A percentile compares a stretch with the other conserved stretches of the same genome.
Conservation (phyloP, 1,140 invertebrate species). For the Probaryconus sp. region DNA sequence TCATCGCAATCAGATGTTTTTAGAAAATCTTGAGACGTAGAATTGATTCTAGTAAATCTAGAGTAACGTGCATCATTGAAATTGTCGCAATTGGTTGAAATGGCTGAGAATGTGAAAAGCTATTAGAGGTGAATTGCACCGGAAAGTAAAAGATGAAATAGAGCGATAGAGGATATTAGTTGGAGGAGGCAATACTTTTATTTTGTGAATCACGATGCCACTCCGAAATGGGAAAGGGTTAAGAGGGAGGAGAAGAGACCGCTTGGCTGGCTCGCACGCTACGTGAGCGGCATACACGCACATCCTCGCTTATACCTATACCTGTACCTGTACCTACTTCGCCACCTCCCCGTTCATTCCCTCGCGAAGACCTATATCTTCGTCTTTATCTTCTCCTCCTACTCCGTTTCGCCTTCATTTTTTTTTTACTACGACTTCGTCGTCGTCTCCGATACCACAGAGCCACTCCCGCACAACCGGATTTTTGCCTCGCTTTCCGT, state of each 20-base stretch:
- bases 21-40: too few species aligned
- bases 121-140: too few species aligned
- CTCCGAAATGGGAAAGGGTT: conserved; percentile 34
- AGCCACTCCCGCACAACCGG: conserved; percentile 55
- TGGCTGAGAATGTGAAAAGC: too few species aligned
- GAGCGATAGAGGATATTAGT: conserved; percentile 18
- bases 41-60: too few species aligned
- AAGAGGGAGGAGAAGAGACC: conserved; percentile 50
- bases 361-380: conserved; percentile 49
- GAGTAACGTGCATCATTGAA: too few species aligned
- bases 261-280: conserved; percentile 68
- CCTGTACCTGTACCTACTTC: too few species aligned
- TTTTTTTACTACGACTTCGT: conserved; percentile 48
- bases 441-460: conserved; percentile 48
- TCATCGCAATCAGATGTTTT: too few species aligned
- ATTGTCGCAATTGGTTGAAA: too few species aligned
- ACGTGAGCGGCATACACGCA: conserved; percentile 76
- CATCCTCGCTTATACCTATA: conserved; percentile 62
- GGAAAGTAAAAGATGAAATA: too few species aligned
- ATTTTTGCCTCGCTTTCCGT: conserved; percentile 16
- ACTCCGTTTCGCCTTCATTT: conserved; percentile 18
- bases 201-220: conserved; percentile 16
- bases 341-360: conserved; percentile 29
- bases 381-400: conserved; percentile 55
- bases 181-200: conserved; percentile 42